Conservation (phyloP, 2,888 invertebrate species). For the Drosophila picticornis region DNA sequence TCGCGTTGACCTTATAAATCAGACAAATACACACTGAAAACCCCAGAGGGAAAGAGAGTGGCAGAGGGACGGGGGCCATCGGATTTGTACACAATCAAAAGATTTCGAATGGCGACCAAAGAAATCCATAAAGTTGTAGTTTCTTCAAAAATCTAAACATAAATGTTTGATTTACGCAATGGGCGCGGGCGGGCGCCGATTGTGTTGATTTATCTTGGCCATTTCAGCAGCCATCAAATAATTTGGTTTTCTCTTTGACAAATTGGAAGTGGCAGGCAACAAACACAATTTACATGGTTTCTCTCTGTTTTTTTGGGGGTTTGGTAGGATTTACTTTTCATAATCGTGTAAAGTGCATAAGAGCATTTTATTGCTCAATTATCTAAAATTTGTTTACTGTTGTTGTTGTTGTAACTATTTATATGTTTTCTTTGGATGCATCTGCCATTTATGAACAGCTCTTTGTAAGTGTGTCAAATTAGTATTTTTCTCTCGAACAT, state of each 20-base stretch:
- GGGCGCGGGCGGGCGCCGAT: constrained; percentile 41
- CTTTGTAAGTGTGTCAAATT: constrained; percentile 40
- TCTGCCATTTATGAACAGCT: constrained; percentile 12
- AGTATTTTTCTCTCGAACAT: constrained; percentile 14
- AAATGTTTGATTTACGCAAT: constrained; percentile 77
- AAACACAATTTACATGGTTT: constrained; percentile 3
- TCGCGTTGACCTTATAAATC: constrained; percentile 76
- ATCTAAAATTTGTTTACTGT: constrained; percentile 40
- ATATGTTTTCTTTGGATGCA: constrained; percentile 18
- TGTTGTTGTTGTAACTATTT: constrained; percentile 4
- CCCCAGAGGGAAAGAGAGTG: neutral
- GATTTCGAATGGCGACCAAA: constrained; percentile 52
- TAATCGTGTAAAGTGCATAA: constrained; percentile 57
- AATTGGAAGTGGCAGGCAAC: constrained; percentile 55
- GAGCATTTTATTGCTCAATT: constrained; percentile 64
- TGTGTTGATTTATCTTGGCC: constrained; percentile 65
- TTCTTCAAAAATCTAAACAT: constrained; percentile 55
- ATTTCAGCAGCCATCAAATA: constrained; percentile 68
- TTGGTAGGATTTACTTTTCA: constrained; percentile 26
- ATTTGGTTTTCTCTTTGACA: constrained; percentile 55
- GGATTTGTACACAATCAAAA: constrained; percentile 59
- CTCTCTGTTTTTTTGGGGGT: no score
- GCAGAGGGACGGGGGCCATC: constrained; percentile 13
- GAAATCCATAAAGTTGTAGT: constrained; percentile 57
- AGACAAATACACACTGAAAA: constrained; percentile 20